A percentile compares a stretch with the other conserved stretches of the same genome.
Conservation (phyloP, 2,888 invertebrate genomes). For the Lasioglossum pauxillum region DNA sequence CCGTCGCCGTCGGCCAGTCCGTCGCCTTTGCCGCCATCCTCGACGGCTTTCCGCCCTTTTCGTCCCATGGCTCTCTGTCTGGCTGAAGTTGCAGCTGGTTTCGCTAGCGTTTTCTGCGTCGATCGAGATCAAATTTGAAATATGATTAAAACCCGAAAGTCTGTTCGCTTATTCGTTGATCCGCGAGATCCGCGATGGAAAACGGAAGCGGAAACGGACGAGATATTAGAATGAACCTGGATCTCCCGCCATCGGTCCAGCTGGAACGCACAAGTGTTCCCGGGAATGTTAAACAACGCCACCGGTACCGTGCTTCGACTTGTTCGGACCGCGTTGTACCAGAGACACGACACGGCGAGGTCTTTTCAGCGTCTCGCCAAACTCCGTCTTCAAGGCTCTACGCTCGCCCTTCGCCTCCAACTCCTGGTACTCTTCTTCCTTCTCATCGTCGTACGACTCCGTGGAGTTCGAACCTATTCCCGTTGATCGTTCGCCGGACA, state of each 20-base stretch:
- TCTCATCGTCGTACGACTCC: background rate
- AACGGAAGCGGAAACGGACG: background rate
- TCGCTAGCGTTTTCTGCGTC: conserved; percentile 11
- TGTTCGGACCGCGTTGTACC: conserved; percentile 14
- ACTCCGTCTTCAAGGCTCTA: background rate
- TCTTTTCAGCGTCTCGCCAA: background rate
- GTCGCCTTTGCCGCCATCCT: background rate
- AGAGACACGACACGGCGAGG: conserved; percentile 18
- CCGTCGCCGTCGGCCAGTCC: background rate
- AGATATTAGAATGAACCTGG: conserved; percentile 32
- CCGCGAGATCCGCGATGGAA: background rate
- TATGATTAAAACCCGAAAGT: background rate
- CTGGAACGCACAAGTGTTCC: conserved; percentile 12
- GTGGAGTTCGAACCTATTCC: background rate
- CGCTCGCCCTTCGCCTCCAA: background rate
- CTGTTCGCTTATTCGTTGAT: background rate
- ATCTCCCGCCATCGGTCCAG: conserved; percentile 37
- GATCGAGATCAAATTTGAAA: background rate
- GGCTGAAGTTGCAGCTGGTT: background rate
- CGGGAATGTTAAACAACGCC: background rate
- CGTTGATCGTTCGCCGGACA: background rate
- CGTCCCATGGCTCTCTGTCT: background rate
- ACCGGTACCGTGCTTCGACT: background rate
- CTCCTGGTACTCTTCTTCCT: background rate
- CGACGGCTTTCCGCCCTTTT: background rate